These are phyloP conservation scores for Limnothrissa miodon DNA, from an alignment of 2,113 vertebrate genomes.

Conservation along the genomic window DNA sequence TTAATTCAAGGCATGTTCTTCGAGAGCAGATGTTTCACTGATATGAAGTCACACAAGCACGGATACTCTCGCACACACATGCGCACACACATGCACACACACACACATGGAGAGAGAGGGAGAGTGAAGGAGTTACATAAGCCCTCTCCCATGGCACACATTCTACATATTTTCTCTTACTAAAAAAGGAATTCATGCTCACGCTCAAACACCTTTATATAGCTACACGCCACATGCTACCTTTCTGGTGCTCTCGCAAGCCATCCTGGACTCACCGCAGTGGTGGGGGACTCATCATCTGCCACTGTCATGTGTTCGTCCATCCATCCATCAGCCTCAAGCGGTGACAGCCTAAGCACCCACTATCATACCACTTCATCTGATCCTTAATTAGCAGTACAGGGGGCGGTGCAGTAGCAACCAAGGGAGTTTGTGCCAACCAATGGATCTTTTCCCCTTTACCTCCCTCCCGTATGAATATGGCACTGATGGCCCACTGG, in stretches of 20 bases:
- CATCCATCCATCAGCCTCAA: conserved; percentile 76
- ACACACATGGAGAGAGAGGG: neutral
- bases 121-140: too few relatives aligned
- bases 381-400: conserved; percentile 54
- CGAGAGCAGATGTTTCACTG: conserved; percentile 51
- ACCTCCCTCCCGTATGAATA: neutral
- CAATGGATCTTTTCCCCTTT: neutral
- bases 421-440: neutral
- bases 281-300: neutral
- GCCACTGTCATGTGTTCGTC: conserved; percentile 72
- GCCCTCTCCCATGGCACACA: neutral
- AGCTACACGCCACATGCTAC: neutral
- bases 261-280: neutral
- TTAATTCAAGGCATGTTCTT: conserved; percentile 39
- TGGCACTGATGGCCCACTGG: neutral
- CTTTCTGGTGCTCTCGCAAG: neutral
- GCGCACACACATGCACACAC: conserved; percentile 1
- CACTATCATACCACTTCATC: conserved; percentile 34
- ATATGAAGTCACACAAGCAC: conserved; percentile 19
- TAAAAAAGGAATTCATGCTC: neutral
- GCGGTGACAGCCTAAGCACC: conserved; percentile 6
- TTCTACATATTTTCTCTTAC: neutral
- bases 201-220: neutral
- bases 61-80: conserved; percentile 15
- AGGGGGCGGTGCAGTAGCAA: neutral